Evolutionary conservation across 37 sponge, comb jelly and placozoan genomes (phyloP), one percentile per base, ranked within the genome.

Genomic region (Theonella swinhoei): DNA sequence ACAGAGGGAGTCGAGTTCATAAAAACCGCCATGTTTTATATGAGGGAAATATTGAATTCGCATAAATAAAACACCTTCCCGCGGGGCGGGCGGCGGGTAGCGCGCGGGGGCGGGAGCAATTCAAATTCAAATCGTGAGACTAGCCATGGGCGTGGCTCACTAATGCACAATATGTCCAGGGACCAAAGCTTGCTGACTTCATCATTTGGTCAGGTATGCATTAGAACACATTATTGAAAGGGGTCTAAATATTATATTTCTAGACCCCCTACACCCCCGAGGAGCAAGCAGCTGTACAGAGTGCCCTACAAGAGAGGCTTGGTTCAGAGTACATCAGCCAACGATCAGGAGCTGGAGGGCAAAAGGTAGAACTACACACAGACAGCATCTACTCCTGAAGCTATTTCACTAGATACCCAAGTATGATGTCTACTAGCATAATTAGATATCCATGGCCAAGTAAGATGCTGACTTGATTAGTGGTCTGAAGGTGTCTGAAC

Each of bases 281-380:
- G 47, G 93, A 93, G 75, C 86, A 85, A 39, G 38, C 82, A 64
- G 88, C 91, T 2, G 68, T 87, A 3, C 91, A 90, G 74, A 38
- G 64, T 39, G 94, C 94, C 3, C 74, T 94, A 42, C 76, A 82
- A 37, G 83, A 94, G 79, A 79, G 64, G 61, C 79, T 94, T 17
- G 94, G 94, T n/a, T 73, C 83, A 61, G 94, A 90, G 68, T 94
- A 87, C 85, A 90, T 94, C 70, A 90, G 91, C 41, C 91, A 90
- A 58, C 78, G 94, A 42, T 14, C 76, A 23, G 94, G 94, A 24
- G 85, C 91, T 17, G 94, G 94, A 25, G 94, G 94, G n/a, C 91
- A 94, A 74, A 94, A 90, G 88, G 93, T 92, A 23, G 54, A 7
- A 47, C 7, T 14, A 47, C 54, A n/a, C n/a, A n/a, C n/a, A n/a